These are phyloP conservation scores for Diadema setosum DNA, from an alignment of 35 echinoderm and acorn worm species.

Conservation along the genomic window DNA sequence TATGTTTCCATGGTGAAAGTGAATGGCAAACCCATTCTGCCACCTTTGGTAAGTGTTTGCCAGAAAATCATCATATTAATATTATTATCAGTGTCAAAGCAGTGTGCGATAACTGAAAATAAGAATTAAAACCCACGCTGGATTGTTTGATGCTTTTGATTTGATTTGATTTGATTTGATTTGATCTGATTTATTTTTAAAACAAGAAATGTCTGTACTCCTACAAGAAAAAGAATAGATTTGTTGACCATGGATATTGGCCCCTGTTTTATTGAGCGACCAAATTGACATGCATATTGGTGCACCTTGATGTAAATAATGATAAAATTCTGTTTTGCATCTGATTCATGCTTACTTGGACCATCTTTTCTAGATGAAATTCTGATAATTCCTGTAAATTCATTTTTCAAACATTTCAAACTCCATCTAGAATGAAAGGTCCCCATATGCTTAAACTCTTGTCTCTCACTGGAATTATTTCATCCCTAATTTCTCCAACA, in stretches of 20 bases:
- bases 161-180: not conserved
- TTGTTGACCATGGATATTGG: no score
- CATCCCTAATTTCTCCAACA: not conserved
- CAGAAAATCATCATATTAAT: no score
- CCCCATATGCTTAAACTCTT: not conserved
- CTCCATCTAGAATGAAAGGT: not conserved
- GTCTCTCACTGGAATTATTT: not conserved
- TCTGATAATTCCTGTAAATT: not conserved
- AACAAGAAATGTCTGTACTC: not conserved
- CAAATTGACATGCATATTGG: no score
- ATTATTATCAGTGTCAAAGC: no score
- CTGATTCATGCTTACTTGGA: not conserved
- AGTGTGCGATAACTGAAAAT: not conserved
- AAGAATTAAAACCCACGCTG: not conserved
- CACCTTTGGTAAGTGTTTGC: not conserved
- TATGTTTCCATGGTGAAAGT: not conserved
- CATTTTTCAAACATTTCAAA: not conserved
- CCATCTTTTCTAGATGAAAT: not conserved
- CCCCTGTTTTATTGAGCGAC: no score
- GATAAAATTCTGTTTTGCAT: no score
- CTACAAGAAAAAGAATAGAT: not conserved
- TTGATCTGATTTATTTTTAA: not conserved
- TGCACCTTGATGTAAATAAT: no score
- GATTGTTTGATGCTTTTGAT: not conserved
- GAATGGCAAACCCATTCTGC: not conserved